Conservation (phyloP, 1,140 invertebrate species). For the Sinonovacula constricta region DNA sequence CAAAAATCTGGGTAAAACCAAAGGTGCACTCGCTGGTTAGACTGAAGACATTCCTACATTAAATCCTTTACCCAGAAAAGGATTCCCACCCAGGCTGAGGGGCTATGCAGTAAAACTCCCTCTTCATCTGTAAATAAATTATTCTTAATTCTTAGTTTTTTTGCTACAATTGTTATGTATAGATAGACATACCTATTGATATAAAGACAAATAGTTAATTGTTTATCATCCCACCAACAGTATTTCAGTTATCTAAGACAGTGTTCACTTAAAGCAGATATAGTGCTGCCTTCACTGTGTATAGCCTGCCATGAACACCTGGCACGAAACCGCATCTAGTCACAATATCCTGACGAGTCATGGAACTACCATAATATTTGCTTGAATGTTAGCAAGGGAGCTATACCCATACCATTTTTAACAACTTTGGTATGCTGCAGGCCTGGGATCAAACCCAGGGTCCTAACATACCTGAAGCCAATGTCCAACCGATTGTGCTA, state of each 20-base stretch:
- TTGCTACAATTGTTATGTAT: no score
- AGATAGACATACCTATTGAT: no score
- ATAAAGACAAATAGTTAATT: no score
- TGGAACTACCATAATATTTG: neutral
- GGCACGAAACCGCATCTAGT: neutral
- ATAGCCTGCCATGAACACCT: neutral
- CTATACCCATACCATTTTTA: neutral
- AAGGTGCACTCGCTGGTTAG: no score
- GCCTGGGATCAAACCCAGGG: neutral
- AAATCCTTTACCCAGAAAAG: no score
- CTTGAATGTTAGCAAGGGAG: neutral
- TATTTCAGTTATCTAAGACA: neutral
- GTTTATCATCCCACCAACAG: neutral
- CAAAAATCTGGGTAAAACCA: no score
- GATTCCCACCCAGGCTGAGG: no score
- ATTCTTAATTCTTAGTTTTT: no score
- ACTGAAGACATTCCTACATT: no score
- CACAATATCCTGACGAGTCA: neutral
- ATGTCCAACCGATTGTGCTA: no score
- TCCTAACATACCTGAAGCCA: neutral
- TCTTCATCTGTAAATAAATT: no score
- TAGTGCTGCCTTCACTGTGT: neutral
- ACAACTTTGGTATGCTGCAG: neutral
- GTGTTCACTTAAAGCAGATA: neutral
- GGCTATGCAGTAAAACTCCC: no score